Evolutionary conservation across 2,797 vertebrate genomes (phyloP).

Genomic region (Scolopax bukidnonensis): DNA sequence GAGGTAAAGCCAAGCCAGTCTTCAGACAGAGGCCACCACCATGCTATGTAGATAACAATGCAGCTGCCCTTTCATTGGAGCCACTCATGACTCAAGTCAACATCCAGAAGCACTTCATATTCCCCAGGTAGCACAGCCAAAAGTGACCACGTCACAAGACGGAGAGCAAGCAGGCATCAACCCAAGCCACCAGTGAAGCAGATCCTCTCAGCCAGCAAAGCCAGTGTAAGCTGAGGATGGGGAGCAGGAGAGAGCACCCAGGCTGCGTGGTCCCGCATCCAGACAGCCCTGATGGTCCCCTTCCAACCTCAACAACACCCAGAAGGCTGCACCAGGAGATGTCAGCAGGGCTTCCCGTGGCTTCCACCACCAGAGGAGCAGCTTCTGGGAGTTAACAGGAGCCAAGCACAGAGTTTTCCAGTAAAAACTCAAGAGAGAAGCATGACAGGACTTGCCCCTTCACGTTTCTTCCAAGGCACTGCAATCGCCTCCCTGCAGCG

Average conservation of each 20-base stretch:
- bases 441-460: background rate
- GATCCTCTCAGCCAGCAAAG: background rate
- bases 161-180: background rate
- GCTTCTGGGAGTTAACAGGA: background rate
- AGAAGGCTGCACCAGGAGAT: background rate
- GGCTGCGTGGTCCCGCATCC: background rate
- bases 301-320: background rate
- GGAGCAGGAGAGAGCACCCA: rapidly evolving
- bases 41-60: background rate
- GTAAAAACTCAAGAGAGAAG: background rate
- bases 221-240: background rate
- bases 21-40: background rate
- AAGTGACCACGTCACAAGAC: background rate
- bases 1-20: background rate
- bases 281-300: background rate
- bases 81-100: background rate
- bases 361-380: background rate
- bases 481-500: background rate
- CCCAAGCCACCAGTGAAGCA: background rate
- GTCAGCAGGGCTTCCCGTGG: background rate
- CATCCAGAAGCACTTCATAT: background rate
- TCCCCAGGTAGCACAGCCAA: rapidly evolving
- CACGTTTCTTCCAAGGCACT: background rate
- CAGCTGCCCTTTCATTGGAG: background rate
- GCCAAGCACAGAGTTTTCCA: background rate